Evolutionary conservation across 2,113 vertebrate species (phyloP).

Genomic region (Irena cyanogastra): DNA sequence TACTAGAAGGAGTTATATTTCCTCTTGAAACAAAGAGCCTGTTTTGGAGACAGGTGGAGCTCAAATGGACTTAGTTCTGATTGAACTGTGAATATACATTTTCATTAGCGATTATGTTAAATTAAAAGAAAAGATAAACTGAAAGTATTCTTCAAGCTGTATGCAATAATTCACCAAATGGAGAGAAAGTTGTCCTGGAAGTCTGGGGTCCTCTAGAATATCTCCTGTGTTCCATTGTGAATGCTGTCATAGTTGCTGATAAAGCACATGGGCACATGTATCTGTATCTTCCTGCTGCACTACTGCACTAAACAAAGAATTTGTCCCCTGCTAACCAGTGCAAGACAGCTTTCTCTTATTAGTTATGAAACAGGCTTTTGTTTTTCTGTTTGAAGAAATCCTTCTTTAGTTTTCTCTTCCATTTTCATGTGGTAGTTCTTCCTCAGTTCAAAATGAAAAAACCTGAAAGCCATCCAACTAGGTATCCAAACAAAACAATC

Average conservation of each 20-base stretch:
- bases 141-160: neutral
- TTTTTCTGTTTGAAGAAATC: neutral
- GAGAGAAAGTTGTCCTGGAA: neutral
- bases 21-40: neutral
- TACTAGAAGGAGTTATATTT: neutral
- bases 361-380: neutral
- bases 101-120: neutral
- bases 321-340: neutral
- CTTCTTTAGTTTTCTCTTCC: neutral
- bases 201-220: neutral
- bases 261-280: neutral
- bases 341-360: neutral
- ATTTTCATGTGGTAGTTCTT: neutral
- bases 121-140: neutral
- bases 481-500: slow-evolving; percentile 49
- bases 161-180: neutral
- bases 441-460: neutral
- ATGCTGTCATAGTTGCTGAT: neutral
- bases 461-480: neutral
- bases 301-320: neutral
- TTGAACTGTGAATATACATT: neutral
- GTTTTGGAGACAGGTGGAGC: neutral
- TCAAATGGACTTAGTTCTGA: neutral
- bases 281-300: neutral
- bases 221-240: neutral